phyloP scores from a whole-genome alignment of 2,888 invertebrate species.

The Catotricha subobsoleta region DNA sequence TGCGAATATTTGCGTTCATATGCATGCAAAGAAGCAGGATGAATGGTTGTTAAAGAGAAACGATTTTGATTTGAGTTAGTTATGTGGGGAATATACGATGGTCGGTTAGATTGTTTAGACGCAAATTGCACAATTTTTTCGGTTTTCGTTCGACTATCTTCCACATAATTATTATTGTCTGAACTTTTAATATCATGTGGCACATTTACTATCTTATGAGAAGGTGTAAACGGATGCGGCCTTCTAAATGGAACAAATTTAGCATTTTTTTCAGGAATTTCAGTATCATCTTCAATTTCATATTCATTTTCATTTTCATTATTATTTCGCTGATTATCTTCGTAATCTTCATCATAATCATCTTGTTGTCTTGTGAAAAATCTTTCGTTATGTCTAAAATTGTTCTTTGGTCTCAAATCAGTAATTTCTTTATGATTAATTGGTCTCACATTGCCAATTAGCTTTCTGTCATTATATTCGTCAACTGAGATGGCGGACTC shows the following conservation, averaged over 20 bases:
- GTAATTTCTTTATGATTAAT: background rate
- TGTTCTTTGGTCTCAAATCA: too few species aligned
- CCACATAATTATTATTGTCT: too few species aligned
- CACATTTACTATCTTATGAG: too few species aligned
- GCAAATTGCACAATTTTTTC: slow-evolving; percentile 2
- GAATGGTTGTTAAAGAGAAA: slow-evolving; percentile 19
- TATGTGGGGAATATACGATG: slow-evolving; percentile 13
- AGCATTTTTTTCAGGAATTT: too few species aligned
- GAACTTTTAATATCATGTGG: too few species aligned
- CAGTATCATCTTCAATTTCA: slow-evolving; percentile 12
- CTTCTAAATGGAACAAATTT: too few species aligned
- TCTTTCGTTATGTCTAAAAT: background rate
- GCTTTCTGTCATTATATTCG: background rate
- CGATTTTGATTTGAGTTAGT: slow-evolving; percentile 19
- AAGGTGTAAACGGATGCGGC: too few species aligned
- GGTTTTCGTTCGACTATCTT: slow-evolving; percentile 9
- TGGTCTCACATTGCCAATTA: background rate
- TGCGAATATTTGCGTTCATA: slow-evolving; percentile 17
- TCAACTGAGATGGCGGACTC: too few species aligned
- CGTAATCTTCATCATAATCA: background rate
- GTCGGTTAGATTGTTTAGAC: too few species aligned
- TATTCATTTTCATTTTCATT: slow-evolving; percentile 13
- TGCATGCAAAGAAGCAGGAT: slow-evolving; percentile 21
- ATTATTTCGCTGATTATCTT: slow-evolving; percentile 5
- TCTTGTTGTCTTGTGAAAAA: background rate